A percentile compares a stretch with the other conserved stretches of the same genome.
phyloP scores from a whole-genome alignment of 2,888 invertebrate genomes.

The Campoletis raptor region DNA sequence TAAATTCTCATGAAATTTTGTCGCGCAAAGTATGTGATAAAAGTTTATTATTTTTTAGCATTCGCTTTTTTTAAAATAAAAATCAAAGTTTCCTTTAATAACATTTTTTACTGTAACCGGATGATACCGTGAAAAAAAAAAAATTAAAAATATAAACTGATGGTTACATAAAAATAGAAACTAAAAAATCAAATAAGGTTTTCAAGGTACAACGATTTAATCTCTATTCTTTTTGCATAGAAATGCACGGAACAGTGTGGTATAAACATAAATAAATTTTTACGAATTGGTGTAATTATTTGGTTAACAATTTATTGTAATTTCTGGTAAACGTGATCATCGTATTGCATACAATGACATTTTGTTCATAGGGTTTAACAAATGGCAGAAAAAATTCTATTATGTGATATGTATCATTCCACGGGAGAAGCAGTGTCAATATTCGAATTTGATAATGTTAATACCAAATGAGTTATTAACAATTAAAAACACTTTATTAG shows the following conservation, averaged over 20 bases:
- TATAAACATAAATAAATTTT: background rate
- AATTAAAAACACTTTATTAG: background rate
- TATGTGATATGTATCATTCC: slow-evolving; percentile 57
- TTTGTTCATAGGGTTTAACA: slow-evolving; percentile 39
- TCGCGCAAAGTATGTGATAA: background rate
- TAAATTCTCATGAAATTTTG: too few species aligned
- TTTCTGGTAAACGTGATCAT: slow-evolving; percentile 44
- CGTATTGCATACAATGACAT: slow-evolving; percentile 39
- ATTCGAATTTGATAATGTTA: background rate
- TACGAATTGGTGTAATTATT: background rate
- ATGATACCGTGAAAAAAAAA: too few species aligned
- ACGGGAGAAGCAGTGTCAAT: slow-evolving; percentile 9
- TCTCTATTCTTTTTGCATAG: background rate
- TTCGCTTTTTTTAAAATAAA: background rate
- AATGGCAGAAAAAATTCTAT: slow-evolving; percentile 37
- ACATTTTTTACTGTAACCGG: too few species aligned
- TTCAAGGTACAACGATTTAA: background rate
- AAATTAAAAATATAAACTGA: background rate
- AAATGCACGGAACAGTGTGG: background rate
- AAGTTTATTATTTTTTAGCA: background rate
- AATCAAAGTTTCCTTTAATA: background rate
- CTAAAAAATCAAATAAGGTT: background rate
- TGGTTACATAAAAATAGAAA: background rate
- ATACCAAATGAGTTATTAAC: slow-evolving; percentile 15
- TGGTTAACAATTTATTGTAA: slow-evolving; percentile 59